Percentiles rank a stretch among this genome's conserved stretches.
These are phyloP conservation scores for Acyrthosiphon pisum DNA, from an alignment of 1,140 invertebrate genomes.

Conservation along the genomic window DNA sequence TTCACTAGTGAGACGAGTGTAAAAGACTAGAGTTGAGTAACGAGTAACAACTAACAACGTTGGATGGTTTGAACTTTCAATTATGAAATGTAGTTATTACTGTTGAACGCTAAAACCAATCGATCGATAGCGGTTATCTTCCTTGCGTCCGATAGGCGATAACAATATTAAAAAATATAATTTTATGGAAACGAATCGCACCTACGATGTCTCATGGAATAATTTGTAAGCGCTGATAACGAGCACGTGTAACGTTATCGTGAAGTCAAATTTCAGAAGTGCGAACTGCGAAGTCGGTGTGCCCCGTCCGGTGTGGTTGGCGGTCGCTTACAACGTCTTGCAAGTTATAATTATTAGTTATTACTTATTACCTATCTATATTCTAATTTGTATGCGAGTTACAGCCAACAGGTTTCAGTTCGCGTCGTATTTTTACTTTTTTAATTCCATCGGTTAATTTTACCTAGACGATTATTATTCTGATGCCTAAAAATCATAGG, in stretches of 20 bases:
- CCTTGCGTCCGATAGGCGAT: neutral
- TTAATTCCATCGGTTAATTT: no score
- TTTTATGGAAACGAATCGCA: neutral
- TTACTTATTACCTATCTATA: no score
- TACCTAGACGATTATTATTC: neutral
- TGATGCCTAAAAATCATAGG: neutral
- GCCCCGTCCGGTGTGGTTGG: neutral
- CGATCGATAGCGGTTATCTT: constrained; percentile 16
- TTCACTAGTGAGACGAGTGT: neutral
- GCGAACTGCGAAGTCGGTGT: no score
- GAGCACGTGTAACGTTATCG: constrained; percentile 6
- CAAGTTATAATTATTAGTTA: no score
- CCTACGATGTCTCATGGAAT: neutral
- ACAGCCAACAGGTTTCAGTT: neutral
- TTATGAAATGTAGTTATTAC: neutral
- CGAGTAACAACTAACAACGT: neutral
- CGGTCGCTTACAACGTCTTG: neutral
- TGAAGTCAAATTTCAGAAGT: neutral
- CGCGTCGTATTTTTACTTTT: no score
- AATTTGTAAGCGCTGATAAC: neutral
- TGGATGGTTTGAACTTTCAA: neutral
- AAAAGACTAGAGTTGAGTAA: constrained; percentile 30
- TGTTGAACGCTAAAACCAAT: neutral
- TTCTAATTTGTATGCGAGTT: neutral
- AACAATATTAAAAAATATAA: neutral